A percentile compares a stretch with the other conserved stretches of the same genome.
Conservation (phyloP, 2,113 vertebrate genomes). For the Periophthalmodon schlosseri region DNA sequence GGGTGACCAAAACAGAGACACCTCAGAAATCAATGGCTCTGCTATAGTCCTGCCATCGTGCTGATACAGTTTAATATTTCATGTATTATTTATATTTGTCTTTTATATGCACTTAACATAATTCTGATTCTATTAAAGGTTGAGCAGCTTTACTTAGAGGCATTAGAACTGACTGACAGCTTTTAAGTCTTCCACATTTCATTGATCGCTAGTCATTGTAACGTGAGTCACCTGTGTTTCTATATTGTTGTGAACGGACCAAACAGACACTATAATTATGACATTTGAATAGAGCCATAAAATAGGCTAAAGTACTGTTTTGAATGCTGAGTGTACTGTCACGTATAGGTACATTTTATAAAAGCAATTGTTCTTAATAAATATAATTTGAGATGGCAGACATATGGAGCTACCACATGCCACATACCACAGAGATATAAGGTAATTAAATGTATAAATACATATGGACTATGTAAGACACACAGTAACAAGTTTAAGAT, state of each 20-base stretch:
- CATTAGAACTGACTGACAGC: constrained; percentile 6
- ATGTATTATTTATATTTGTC: neutral
- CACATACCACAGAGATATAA: neutral
- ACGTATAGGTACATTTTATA: neutral
- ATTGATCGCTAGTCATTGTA: neutral
- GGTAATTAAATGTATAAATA: neutral
- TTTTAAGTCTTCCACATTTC: constrained; percentile 1
- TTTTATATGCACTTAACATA: neutral
- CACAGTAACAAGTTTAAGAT: neutral
- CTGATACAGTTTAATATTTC: neutral
- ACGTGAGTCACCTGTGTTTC: neutral
- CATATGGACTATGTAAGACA: neutral
- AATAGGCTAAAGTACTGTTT: neutral
- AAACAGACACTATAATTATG: neutral
- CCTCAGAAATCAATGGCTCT: constrained; percentile 4
- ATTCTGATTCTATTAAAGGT: neutral
- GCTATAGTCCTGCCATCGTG: neutral
- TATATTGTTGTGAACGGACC: neutral
- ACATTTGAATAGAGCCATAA: neutral
- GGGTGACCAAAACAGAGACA: constrained; percentile 27
- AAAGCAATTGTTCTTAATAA: neutral
- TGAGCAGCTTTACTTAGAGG: neutral
- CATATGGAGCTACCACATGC: neutral
- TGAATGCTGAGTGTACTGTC: neutral
- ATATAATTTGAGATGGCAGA: neutral